A percentile compares a stretch with the other conserved stretches of the same genome.
These are phyloP conservation scores for Parapristionchus giblindavisi DNA, from an alignment of 2,888 invertebrate species.

Conservation along the genomic window DNA sequence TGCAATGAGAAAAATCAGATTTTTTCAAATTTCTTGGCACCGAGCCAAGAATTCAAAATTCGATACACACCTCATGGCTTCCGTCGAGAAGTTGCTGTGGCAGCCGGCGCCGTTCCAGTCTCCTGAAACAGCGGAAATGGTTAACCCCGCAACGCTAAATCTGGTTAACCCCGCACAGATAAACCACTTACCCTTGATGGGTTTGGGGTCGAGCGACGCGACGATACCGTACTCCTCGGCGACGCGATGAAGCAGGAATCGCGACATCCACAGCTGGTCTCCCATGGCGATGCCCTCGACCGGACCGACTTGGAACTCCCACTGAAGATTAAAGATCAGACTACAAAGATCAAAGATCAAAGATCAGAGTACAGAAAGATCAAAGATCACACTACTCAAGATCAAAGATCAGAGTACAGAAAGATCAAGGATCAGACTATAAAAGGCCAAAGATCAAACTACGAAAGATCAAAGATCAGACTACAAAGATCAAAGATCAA, in stretches of 20 bases:
- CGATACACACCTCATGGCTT: constrained; percentile 77
- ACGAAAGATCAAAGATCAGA: neutral
- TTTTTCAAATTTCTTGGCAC: neutral
- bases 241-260: constrained; percentile 73
- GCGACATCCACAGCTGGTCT: constrained; percentile 73
- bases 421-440: neutral
- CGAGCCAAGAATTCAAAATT: neutral
- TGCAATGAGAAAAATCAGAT: neutral
- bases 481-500: neutral
- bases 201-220: constrained; percentile 73
- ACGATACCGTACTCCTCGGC: constrained; percentile 74
- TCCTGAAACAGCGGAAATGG: constrained; percentile 71
- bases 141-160: neutral
- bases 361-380: no score
- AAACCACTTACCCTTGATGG: constrained; percentile 74
- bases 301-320: constrained; percentile 72
- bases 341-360: neutral
- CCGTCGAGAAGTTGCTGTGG: constrained; percentile 94
- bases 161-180: neutral
- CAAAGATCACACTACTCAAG: neutral
- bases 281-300: constrained; percentile 73
- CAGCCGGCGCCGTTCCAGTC: constrained; percentile 97
- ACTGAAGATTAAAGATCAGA: constrained; percentile 39
- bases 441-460: neutral
- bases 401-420: neutral